A percentile compares a stretch with the other conserved stretches of the same genome.
phyloP scores from a whole-genome alignment of 2,113 vertebrate genomes.

The Mystacornis crossleyi region DNA sequence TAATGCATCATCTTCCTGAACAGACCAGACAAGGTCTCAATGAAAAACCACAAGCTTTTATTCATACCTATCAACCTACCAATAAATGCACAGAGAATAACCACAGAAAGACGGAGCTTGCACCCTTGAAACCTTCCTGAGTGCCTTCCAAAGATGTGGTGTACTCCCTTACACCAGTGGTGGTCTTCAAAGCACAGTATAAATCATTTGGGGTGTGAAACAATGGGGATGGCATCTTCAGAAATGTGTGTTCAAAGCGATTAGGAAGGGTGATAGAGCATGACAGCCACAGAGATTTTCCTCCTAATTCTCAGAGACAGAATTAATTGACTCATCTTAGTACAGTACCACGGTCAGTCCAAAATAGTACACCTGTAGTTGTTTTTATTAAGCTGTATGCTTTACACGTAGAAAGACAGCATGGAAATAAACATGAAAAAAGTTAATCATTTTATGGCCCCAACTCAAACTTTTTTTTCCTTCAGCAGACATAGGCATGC shows the following conservation, averaged over 20 bases:
- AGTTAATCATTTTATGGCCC: neutral
- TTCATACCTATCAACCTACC: neutral
- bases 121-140: neutral
- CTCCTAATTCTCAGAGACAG: neutral
- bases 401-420: neutral
- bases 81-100: neutral
- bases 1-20: neutral
- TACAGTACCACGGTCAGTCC: neutral
- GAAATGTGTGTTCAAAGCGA: neutral
- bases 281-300: neutral
- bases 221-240: neutral
- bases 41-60: conserved; percentile 1
- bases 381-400: neutral
- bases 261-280: neutral
- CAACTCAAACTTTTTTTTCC: neutral
- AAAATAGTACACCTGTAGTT: neutral
- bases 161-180: neutral
- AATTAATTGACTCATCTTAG: neutral
- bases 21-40: neutral
- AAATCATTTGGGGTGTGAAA: neutral
- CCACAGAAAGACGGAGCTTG: neutral
- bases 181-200: neutral
- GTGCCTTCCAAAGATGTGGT: neutral
- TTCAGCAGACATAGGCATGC: neutral
- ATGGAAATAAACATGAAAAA: neutral